Percentiles rank a stretch among this genome's conserved stretches.
These are phyloP conservation scores for Acleris literana DNA, from an alignment of 2,888 invertebrate genomes.

Conservation along the genomic window DNA sequence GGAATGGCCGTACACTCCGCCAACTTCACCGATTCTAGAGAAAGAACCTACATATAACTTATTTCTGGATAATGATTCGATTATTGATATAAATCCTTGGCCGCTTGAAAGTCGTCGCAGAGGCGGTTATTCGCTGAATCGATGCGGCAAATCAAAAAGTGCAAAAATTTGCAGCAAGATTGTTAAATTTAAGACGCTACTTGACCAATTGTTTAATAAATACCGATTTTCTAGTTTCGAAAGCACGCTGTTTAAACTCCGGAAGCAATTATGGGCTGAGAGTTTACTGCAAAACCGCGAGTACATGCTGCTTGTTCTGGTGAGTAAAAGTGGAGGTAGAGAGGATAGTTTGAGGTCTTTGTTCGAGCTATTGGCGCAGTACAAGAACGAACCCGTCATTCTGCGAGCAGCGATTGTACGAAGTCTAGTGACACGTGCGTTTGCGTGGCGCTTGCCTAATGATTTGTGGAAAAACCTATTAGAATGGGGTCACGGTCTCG, in stretches of 20 bases:
- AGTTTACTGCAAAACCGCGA: too few species aligned
- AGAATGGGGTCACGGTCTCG: slow-evolving; percentile 21
- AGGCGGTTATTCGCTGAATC: neutral
- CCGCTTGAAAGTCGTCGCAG: neutral
- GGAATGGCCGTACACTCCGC: slow-evolving; percentile 21
- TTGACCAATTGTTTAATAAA: slow-evolving; percentile 18
- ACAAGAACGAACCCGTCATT: slow-evolving; percentile 24
- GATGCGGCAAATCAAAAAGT: too few species aligned
- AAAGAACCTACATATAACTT: slow-evolving; percentile 5
- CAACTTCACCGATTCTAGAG: slow-evolving; percentile 8
- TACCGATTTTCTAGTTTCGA: slow-evolving; percentile 14
- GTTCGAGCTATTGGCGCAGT: slow-evolving; percentile 9
- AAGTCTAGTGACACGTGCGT: slow-evolving; percentile 28
- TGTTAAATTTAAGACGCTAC: slow-evolving; percentile 1
- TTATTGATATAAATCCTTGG: too few species aligned
- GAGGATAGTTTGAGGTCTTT: slow-evolving; percentile 15
- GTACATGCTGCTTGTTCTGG: neutral
- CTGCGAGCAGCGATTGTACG: slow-evolving; percentile 32
- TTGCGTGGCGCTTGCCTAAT: slow-evolving; percentile 26
- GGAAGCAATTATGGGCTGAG: neutral
- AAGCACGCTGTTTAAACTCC: slow-evolving; percentile 15
- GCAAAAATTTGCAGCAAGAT: neutral
- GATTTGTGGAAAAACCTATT: slow-evolving; percentile 24
- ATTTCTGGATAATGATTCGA: slow-evolving; percentile 6
- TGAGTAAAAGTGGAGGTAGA: slow-evolving; percentile 19